Evolutionary conservation across 1,140 invertebrate genomes (phyloP).

Genomic region (Diprion similis): DNA sequence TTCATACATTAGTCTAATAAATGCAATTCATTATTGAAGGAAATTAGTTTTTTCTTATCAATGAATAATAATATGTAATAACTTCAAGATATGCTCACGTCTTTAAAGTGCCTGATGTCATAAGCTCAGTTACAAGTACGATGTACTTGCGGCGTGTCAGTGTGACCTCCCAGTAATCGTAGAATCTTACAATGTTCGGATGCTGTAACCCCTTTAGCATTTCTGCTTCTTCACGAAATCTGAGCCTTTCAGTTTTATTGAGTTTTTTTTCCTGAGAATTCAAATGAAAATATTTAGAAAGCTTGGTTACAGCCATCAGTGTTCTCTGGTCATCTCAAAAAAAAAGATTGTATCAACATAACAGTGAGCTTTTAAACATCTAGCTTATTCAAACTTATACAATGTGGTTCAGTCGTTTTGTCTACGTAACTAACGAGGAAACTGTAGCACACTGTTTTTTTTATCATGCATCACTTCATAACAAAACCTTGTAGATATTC

Average conservation of each 20-base stretch:
- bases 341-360: no score
- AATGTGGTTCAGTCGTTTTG: conserved; percentile 13
- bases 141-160: conserved; percentile 95
- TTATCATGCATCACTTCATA: no score
- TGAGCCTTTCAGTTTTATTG: conserved; percentile 88
- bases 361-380: neutral
- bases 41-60: neutral
- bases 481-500: no score
- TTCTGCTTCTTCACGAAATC: conserved; percentile 98
- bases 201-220: conserved; percentile 99
- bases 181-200: conserved; percentile 99
- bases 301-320: no score
- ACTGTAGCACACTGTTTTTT: no score
- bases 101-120: conserved; percentile 99
- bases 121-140: conserved; percentile 98
- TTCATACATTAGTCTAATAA: neutral
- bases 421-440: no score
- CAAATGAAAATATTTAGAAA: conserved; percentile 4
- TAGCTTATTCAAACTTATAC: conserved; percentile 25
- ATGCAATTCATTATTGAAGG: neutral
- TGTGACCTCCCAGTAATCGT: conserved; percentile 98
- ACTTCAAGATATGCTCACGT: conserved; percentile 71
- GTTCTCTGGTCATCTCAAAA: no score
- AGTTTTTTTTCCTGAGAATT: conserved; percentile 80
- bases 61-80: conserved; percentile 5